phyloP scores from a whole-genome alignment of 2,113 vertebrate species.

The Protobothrops mucrosquamatus region DNA sequence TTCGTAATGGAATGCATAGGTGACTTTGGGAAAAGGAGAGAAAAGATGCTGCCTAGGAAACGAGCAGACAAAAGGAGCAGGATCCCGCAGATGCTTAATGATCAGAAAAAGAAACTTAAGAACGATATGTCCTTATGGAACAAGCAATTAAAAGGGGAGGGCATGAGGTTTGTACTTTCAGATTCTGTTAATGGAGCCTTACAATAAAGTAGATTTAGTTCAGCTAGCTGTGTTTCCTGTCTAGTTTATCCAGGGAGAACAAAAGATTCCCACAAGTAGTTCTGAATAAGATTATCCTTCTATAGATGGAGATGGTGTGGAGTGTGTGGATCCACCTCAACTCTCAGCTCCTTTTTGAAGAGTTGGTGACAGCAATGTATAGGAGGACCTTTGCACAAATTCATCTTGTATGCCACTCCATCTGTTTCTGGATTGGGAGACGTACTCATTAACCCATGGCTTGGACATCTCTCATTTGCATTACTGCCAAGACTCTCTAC shows the following conservation, averaged over 20 bases:
- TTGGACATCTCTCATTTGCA: not conserved
- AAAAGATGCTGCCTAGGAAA: not conserved
- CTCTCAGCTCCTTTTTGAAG: not conserved
- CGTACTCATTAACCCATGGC: not conserved
- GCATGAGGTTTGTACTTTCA: not conserved
- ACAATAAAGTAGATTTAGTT: not conserved
- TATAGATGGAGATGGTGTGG: not conserved
- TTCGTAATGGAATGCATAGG: not conserved
- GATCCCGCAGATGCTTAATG: not conserved
- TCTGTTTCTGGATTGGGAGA: not conserved
- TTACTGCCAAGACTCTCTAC: not conserved
- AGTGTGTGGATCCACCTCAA: not conserved
- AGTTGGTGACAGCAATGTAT: not conserved
- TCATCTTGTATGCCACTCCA: not conserved
- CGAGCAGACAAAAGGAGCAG: not conserved
- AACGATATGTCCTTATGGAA: not conserved
- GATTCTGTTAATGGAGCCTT: not conserved
- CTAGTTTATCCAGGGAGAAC: not conserved
- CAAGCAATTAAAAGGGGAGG: not conserved
- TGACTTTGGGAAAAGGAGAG: not conserved
- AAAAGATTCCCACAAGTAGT: not conserved
- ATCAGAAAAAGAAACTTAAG: not conserved
- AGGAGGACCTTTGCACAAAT: not conserved
- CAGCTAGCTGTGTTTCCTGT: not conserved
- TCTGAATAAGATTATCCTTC: not conserved